phyloP scores from a whole-genome alignment of 2,113 vertebrate species.

The Grantiella picta region DNA sequence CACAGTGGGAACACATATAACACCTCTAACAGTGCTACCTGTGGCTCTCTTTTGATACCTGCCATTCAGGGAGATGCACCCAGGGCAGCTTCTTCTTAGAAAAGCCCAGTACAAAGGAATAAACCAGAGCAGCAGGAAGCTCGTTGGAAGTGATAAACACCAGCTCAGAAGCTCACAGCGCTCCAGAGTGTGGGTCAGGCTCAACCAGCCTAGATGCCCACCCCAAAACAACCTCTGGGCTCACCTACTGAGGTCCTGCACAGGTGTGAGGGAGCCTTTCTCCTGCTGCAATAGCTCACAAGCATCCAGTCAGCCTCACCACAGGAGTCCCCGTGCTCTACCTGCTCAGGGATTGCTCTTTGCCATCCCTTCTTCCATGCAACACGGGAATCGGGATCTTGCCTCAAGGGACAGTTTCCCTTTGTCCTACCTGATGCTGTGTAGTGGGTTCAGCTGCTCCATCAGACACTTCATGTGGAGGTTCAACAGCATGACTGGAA shows the following conservation, averaged over 20 bases:
- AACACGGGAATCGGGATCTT: background rate
- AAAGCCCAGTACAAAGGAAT: background rate
- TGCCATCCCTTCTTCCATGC: background rate
- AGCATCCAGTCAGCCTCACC: rapidly evolving
- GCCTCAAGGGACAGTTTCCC: background rate
- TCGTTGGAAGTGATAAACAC: background rate
- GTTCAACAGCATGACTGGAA: background rate
- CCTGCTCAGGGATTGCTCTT: background rate
- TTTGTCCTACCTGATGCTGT: background rate
- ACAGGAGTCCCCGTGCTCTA: background rate
- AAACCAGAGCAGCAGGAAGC: background rate
- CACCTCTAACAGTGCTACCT: background rate
- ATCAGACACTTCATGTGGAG: too few species aligned
- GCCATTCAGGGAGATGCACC: background rate
- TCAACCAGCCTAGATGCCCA: background rate
- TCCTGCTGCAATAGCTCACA: background rate
- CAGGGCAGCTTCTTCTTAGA: background rate
- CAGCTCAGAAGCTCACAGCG: background rate
- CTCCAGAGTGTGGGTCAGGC: background rate
- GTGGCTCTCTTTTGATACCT: background rate
- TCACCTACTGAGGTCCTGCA: background rate
- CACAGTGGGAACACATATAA: background rate
- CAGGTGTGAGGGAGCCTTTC: background rate
- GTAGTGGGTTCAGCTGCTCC: background rate
- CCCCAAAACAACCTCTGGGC: background rate